Evolutionary conservation across 2,888 invertebrate species (phyloP).

Genomic region (Chrysotoxum bicinctum): DNA sequence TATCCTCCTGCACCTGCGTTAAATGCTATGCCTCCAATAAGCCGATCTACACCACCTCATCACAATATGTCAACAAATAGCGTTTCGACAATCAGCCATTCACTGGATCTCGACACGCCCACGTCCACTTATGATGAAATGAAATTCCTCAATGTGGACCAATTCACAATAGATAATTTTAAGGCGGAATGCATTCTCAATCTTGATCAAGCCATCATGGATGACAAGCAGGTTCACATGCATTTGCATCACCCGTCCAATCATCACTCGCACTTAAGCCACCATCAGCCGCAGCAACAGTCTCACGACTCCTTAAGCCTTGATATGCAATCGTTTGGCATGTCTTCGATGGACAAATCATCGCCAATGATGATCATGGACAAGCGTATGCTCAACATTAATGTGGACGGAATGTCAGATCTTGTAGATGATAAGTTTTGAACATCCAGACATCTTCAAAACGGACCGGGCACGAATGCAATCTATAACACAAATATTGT

Average conservation of each 20-base stretch:
- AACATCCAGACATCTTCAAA: conserved; percentile 39
- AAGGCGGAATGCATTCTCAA: conserved; percentile 81
- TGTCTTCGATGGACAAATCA: conserved; percentile 76
- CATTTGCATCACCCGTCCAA: conserved; percentile 56
- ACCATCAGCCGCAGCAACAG: conserved; percentile 52
- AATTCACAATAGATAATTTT: conserved; percentile 81
- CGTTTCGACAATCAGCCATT: conserved; percentile 72
- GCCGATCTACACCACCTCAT: conserved; percentile 53
- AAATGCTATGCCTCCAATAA: conserved; percentile 66
- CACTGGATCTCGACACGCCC: conserved; percentile 78
- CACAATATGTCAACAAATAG: conserved; percentile 58
- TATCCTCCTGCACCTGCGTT: conserved; percentile 75
- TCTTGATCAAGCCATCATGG: conserved; percentile 80
- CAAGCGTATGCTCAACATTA: conserved; percentile 79
- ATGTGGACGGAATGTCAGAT: conserved; percentile 79
- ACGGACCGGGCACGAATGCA: conserved; percentile 55
- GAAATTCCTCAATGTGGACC: conserved; percentile 81
- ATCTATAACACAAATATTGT: conserved; percentile 71
- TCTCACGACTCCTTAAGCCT: conserved; percentile 69
- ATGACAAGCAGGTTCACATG: conserved; percentile 75
- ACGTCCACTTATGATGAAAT: conserved; percentile 81
- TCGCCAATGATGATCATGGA: conserved; percentile 80
- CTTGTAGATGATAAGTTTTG: conserved; percentile 78
- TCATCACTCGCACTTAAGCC: conserved; percentile 50
- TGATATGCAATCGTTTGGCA: conserved; percentile 74